Percentiles rank a stretch among this genome's conserved stretches.
Evolutionary conservation across 2,113 vertebrate genomes (phyloP).

Genomic region (Oreochromis aureus): DNA sequence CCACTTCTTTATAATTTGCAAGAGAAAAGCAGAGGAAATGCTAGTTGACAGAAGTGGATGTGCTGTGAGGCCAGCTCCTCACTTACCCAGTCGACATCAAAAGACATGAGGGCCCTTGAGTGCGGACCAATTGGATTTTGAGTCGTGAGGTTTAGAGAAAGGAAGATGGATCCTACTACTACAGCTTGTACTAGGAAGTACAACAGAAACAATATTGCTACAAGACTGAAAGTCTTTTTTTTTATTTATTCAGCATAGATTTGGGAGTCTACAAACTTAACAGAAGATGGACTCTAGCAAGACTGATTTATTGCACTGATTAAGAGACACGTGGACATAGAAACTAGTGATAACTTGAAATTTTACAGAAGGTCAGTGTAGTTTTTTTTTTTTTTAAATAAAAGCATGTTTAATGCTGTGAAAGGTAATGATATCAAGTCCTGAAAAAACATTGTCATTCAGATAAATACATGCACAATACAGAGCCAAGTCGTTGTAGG

Average conservation of each 20-base stretch:
- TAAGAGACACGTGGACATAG: neutral
- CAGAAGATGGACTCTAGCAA: neutral
- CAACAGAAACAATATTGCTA: neutral
- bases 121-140: constrained; percentile 18
- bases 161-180: neutral
- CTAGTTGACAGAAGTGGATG: constrained; percentile 28
- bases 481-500: neutral
- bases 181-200: neutral
- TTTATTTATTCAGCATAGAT: neutral
- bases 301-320: neutral
- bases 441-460: neutral
- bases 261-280: neutral
- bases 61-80: constrained; percentile 30
- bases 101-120: constrained; percentile 42
- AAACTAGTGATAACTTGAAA: neutral
- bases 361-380: neutral
- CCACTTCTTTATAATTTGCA: neutral
- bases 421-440: neutral
- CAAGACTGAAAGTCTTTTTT: neutral
- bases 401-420: neutral
- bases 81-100: constrained; percentile 36
- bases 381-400: neutral
- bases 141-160: constrained; percentile 27
- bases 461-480: neutral
- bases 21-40: constrained; percentile 22